Evolutionary conservation across 2,888 invertebrate species (phyloP).

Genomic region (Ctenicera cuprea): DNA sequence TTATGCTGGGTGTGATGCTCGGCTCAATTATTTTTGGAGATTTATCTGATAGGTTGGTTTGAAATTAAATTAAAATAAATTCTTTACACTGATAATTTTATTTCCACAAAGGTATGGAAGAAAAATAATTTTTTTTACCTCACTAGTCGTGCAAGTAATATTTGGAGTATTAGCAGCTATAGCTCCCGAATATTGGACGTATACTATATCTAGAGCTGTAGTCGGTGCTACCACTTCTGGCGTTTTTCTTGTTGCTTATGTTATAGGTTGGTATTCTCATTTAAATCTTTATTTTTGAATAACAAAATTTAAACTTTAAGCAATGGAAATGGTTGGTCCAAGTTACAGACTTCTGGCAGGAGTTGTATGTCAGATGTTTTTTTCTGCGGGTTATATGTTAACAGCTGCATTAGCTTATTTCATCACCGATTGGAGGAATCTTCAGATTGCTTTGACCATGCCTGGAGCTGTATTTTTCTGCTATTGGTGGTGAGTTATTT

Average conservation of each 20-base stretch:
- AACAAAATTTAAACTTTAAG: constrained; percentile 63
- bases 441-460: constrained; percentile 82
- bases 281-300: background rate
- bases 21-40: constrained; percentile 84
- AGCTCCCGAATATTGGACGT: constrained; percentile 81
- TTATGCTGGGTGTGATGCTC: constrained; percentile 84
- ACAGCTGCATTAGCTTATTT: constrained; percentile 81
- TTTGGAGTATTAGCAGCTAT: constrained; percentile 81
- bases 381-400: constrained; percentile 82
- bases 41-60: constrained; percentile 78
- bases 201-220: constrained; percentile 79
- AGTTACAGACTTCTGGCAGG: constrained; percentile 81
- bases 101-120: constrained; percentile 75
- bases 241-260: constrained; percentile 86
- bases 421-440: constrained; percentile 80
- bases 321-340: constrained; percentile 84
- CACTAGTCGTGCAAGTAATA: constrained; percentile 81
- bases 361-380: constrained; percentile 84
- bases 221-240: constrained; percentile 86
- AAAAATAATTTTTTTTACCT: constrained; percentile 82
- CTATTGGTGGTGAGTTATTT: constrained; percentile 79
- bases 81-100: background rate
- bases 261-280: constrained; percentile 75
- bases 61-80: background rate
- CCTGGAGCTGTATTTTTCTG: constrained; percentile 81